Percentiles rank a stretch among this genome's conserved stretches.
These are phyloP conservation scores for Leucoptera coffeella DNA, from an alignment of 2,888 invertebrate species.

Conservation along the genomic window DNA sequence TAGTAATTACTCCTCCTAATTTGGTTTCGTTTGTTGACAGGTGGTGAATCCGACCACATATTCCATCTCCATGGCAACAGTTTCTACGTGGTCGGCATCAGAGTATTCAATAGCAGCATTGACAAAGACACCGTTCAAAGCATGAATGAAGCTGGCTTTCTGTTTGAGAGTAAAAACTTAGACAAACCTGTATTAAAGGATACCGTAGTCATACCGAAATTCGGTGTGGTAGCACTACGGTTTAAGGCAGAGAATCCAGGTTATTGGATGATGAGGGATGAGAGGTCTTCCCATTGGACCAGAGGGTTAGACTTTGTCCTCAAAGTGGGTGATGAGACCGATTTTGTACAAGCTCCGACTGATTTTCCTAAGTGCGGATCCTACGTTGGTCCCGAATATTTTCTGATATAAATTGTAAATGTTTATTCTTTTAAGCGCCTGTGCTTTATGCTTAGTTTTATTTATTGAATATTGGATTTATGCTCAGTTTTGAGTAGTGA, in stretches of 20 bases:
- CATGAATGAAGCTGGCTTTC: slow-evolving; percentile 49
- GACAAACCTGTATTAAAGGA: slow-evolving; percentile 62
- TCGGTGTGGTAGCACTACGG: slow-evolving; percentile 62
- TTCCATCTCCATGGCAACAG: slow-evolving; percentile 73
- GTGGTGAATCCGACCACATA: slow-evolving; percentile 59
- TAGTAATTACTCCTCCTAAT: no score
- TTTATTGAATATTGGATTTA: no score
- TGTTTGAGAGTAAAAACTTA: slow-evolving; percentile 52
- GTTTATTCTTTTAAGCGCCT: no score
- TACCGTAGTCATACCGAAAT: slow-evolving; percentile 65
- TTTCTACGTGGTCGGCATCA: slow-evolving; percentile 62
- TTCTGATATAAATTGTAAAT: slow-evolving; percentile 50
- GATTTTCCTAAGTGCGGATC: slow-evolving; percentile 76
- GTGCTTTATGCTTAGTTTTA: no score
- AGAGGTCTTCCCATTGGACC: slow-evolving; percentile 66
- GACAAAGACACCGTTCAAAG: slow-evolving; percentile 46
- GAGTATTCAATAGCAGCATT: slow-evolving; percentile 42
- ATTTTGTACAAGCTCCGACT: slow-evolving; percentile 61
- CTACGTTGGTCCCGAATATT: slow-evolving; percentile 69
- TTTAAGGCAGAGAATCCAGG: slow-evolving; percentile 75
- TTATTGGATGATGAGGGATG: slow-evolving; percentile 76
- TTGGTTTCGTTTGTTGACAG: slow-evolving; percentile 30
- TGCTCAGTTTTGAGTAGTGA: no score
- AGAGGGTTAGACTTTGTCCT: slow-evolving; percentile 69
- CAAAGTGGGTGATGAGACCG: slow-evolving; percentile 60